Evolutionary conservation across 1,140 invertebrate species (phyloP).

Genomic region (Drosophila pruinosa): DNA sequence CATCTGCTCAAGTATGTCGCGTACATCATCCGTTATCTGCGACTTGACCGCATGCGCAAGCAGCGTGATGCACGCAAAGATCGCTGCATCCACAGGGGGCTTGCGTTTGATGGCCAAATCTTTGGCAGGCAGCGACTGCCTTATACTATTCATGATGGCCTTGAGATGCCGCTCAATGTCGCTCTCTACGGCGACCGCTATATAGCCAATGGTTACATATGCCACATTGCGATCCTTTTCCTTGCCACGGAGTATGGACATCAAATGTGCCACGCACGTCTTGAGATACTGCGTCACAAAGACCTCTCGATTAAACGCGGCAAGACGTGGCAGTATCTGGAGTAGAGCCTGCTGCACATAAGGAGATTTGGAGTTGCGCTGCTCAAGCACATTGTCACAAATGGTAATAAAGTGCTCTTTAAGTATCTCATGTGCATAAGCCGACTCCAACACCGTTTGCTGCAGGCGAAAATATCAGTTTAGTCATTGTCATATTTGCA

Average conservation of each 20-base stretch:
- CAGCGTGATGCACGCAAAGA: slow-evolving; percentile 97
- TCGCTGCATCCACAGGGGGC: slow-evolving; percentile 91
- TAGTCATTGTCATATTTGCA: background rate
- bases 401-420: slow-evolving; percentile 93
- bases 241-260: slow-evolving; percentile 89
- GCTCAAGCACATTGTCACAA: slow-evolving; percentile 90
- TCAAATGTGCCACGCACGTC: slow-evolving; percentile 90
- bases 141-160: slow-evolving; percentile 94
- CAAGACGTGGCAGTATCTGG: slow-evolving; percentile 95
- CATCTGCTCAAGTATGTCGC: slow-evolving; percentile 95
- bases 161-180: slow-evolving; percentile 92
- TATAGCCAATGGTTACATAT: slow-evolving; percentile 94
- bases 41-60: slow-evolving; percentile 93
- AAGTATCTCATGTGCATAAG: slow-evolving; percentile 93
- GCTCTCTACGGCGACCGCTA: slow-evolving; percentile 94
- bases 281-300: slow-evolving; percentile 91
- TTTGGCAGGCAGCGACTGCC: slow-evolving; percentile 90
- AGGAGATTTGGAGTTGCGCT: slow-evolving; percentile 88
- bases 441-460: slow-evolving; percentile 89
- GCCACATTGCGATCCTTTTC: slow-evolving; percentile 93
- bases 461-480: slow-evolving; percentile 15
- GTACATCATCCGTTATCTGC: slow-evolving; percentile 90
- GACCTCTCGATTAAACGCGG: slow-evolving; percentile 93
- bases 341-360: slow-evolving; percentile 95
- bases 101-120: slow-evolving; percentile 89